Evolutionary conservation across 2,888 invertebrate genomes (phyloP), one percentile per base, ranked within the genome.

Genomic region (Neuroscelio doddi): DNA sequence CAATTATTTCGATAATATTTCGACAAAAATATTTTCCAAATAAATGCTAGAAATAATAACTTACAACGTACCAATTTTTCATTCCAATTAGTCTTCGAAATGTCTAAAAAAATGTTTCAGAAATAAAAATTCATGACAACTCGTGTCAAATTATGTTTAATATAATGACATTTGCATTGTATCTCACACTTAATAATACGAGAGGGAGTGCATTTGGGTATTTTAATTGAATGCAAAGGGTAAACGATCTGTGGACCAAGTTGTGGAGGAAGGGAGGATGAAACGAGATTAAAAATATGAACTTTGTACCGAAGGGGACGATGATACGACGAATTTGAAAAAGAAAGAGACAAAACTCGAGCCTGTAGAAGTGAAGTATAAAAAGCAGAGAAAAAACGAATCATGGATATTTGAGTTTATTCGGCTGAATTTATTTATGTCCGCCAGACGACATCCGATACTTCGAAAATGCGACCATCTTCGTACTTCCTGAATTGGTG

Each of bases 201-300:
- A 39, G 9, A 17, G 1, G 1, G 1, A 17, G 39, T n/a, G 16
- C 39, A 8, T 14, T 14, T 1, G 36, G 36, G 36, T 36, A 36
- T 36, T 36, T 36, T 36, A 36, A 36, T 36, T 36, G 36, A 36
- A 36, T 36, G 36, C 14, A 14, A 36, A 12, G 36, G 15, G 21
- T 21, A 21, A 21, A 5, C 21, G 21, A 21, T 21, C 21, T 5
- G 21, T 5, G 5, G 5, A 21, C 21, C 5, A 2, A 21, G 3
- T 5, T 3, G 36, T 14, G 36, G 15, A 16, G 17, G 15, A 10
- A 15, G 12, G n/a, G 36, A 2, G 17, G 17, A 39, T 15, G 39
- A 39, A 26, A 36, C 49, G 49, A 24, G 49, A 64, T 53, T 49
- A 64, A 64, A 64, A 63, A 64, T 64, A 64, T 59, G 44, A 53